Conservation (phyloP, 2,888 invertebrate species). For the Meganola albula region DNA sequence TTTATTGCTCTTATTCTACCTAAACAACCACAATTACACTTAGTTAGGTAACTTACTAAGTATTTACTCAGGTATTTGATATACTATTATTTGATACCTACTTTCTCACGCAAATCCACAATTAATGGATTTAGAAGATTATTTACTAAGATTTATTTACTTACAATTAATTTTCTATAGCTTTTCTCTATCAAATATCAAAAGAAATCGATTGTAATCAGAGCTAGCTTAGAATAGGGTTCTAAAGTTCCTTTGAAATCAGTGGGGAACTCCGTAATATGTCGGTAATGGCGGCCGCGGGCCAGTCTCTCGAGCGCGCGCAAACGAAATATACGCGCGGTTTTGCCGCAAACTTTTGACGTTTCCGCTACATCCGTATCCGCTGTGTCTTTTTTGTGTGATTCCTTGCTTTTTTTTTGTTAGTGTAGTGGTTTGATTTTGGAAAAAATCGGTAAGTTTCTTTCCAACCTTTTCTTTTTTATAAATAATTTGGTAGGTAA, state of each 20-base stretch:
- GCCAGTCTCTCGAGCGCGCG: slow-evolving; percentile 20
- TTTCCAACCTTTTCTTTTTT: neutral
- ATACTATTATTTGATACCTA: too few relatives aligned
- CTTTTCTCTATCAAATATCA: slow-evolving; percentile 25
- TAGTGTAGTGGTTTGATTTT: slow-evolving; percentile 15
- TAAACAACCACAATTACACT: too few relatives aligned
- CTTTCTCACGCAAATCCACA: too few relatives aligned
- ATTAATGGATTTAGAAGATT: too few relatives aligned
- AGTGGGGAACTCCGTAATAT: slow-evolving; percentile 25
- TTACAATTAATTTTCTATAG: slow-evolving; percentile 3
- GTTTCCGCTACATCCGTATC: slow-evolving; percentile 17
- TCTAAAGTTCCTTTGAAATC: slow-evolving; percentile 20
- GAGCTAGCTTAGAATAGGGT: slow-evolving; percentile 24
- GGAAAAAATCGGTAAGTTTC: slow-evolving; percentile 17
- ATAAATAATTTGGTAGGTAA: too few relatives aligned
- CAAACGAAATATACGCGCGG: slow-evolving; percentile 19
- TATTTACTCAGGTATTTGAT: too few relatives aligned
- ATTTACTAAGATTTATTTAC: too few relatives aligned
- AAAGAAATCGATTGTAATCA: slow-evolving; percentile 17
- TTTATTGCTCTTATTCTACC: too few relatives aligned
- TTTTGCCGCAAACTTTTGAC: slow-evolving; percentile 27
- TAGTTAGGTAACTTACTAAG: too few relatives aligned
- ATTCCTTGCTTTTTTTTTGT: slow-evolving; percentile 6
- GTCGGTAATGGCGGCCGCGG: slow-evolving; percentile 20
- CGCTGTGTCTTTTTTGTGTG: slow-evolving; percentile 21